Base-by-base conservation (phyloP, 2,888 invertebrate genomes). In the Argyresthia albistria region DNA sequence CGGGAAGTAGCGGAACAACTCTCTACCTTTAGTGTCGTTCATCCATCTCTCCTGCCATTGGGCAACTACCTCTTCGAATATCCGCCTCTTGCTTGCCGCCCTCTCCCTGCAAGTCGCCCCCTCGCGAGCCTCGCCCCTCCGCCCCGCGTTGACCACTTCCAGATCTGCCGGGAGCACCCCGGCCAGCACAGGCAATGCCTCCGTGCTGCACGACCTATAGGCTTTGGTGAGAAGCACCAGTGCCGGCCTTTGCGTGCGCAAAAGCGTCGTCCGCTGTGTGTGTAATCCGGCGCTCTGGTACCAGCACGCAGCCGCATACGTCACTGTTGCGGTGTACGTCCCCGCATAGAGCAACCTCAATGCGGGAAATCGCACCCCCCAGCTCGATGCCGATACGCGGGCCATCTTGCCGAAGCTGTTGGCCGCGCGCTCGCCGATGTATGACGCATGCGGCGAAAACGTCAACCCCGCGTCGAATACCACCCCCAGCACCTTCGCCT, bases 91-190 rank as follows among this genome's bases (percentile, higher is more conserved):
- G 36, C 7, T 7, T 36, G 7, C 9, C 9, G 7, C 9, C 8
- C 36, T 7, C 36, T 36, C 36, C 36, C 9, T 36, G 36, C 36
- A 7, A 8, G 36, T 36, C 9, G 36, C 7, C 9, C 36, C 36
- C 36, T 36, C 36, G 8, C 7, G 8, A 9, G 36, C 36, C 8
- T 8, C 9, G n/a, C n/a, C n/a, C n/a, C n/a, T n/a, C 9, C 36
- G 36, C 9, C 36, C 36, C 36, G 36, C 36, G 36, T 9, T 7
- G 9, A 36, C 36, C 9, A 36, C 36, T 36, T 52, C 57, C 37
- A 60, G 56, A 52, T 62, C 61, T 6, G 58, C 60, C 8, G 65
- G 63, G 43, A 64, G 55, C 9, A 63, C 63, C 0, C 62, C 62
- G 0, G 63, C 64, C 0, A 65, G 54, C 15, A 65, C 64, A 0